A percentile compares a stretch with the other conserved stretches of the same genome.
Conservation (phyloP, 2,113 vertebrate species). For the Anarhynchus alexandrinus region DNA sequence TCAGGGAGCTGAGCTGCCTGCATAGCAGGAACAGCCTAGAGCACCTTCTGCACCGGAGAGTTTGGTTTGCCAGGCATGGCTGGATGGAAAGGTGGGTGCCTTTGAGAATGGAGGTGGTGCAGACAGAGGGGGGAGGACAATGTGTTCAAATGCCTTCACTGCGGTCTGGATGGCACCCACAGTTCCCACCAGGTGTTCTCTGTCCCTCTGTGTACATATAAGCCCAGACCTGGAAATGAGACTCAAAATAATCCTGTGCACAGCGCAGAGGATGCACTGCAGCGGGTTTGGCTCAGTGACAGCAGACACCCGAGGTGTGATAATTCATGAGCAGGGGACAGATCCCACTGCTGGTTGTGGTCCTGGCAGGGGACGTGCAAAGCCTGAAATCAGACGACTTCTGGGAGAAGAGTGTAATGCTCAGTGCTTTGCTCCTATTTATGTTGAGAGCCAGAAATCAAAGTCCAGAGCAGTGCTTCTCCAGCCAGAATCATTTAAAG, state of each 20-base stretch:
- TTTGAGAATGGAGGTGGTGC: background rate
- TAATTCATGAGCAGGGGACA: background rate
- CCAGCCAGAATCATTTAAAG: constrained; percentile 21
- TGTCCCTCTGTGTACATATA: background rate
- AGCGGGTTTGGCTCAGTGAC: background rate
- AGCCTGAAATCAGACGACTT: background rate
- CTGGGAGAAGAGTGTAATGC: background rate
- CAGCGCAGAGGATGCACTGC: background rate
- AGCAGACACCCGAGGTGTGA: background rate
- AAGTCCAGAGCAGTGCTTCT: constrained; percentile 16
- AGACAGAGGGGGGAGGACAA: background rate
- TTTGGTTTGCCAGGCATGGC: background rate
- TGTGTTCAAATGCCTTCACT: fast-evolving
- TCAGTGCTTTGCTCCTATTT: background rate
- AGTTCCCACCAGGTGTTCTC: background rate
- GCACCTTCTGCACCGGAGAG: background rate
- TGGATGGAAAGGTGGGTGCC: background rate
- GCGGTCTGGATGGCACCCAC: background rate
- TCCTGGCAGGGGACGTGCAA: background rate
- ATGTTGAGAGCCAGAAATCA: constrained; percentile 40
- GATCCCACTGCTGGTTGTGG: background rate
- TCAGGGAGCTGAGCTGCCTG: background rate
- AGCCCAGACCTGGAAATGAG: background rate
- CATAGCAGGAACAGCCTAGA: background rate
- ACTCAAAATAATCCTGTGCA: background rate